A percentile compares a stretch with the other conserved stretches of the same genome.
These are phyloP conservation scores for Nothura maculosa DNA, from an alignment of 2,797 vertebrate species.

Conservation along the genomic window DNA sequence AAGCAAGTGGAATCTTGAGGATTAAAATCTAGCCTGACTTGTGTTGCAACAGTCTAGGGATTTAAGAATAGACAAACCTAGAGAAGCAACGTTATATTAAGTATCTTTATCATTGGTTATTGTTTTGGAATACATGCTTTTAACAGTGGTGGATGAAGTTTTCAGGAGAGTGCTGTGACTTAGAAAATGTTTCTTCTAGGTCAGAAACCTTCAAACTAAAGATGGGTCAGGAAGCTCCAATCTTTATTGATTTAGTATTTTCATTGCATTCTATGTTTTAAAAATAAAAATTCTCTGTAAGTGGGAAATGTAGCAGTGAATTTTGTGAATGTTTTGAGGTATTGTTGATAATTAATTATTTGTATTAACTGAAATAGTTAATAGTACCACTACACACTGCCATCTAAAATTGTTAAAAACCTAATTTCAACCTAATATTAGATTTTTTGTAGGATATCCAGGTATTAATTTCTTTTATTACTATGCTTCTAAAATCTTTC, in stretches of 20 bases:
- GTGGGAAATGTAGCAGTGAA: neutral
- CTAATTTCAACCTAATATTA: neutral
- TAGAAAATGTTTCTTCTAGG: neutral
- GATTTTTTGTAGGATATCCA: neutral
- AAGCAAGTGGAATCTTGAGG: neutral
- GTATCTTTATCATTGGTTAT: neutral
- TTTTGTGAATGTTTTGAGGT: neutral
- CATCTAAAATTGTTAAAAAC: neutral
- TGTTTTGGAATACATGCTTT: neutral
- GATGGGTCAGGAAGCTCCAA: neutral
- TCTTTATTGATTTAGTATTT: neutral
- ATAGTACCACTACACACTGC: neutral
- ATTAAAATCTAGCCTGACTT: neutral
- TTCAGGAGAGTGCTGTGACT: neutral
- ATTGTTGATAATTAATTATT: neutral
- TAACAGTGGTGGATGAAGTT: neutral
- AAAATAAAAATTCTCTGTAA: neutral
- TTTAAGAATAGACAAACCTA: rapidly evolving
- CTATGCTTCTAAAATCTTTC: neutral
- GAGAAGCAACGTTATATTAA: neutral
- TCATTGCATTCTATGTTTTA: neutral
- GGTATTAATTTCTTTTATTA: neutral
- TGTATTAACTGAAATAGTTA: neutral
- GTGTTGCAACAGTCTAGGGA: neutral
- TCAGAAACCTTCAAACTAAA: neutral